Evolutionary conservation across 53 echinoderm and acorn worm species (phyloP).

Genomic region (Echinometra lucunter): DNA sequence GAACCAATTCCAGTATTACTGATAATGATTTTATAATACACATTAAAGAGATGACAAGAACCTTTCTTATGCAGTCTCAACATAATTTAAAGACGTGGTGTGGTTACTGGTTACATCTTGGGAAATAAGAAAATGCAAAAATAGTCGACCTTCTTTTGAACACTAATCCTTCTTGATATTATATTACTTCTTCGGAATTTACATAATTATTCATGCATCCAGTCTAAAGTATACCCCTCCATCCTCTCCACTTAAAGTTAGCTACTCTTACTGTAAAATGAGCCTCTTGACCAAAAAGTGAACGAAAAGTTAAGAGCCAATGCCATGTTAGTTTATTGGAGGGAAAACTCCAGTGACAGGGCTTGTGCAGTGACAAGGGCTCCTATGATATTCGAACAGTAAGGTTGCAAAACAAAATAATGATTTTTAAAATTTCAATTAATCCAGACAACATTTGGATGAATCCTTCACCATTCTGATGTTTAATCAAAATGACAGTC

Average conservation of each 20-base stretch:
- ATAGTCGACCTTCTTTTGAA: not conserved
- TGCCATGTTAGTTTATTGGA: not conserved
- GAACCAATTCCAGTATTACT: too few relatives aligned
- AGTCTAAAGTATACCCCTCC: not conserved
- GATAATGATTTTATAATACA: too few relatives aligned
- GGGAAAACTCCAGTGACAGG: not conserved
- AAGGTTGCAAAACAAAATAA: not conserved
- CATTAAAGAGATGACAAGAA: too few relatives aligned
- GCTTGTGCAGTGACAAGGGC: not conserved
- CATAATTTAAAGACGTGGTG: too few relatives aligned
- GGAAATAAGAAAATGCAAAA: not conserved
- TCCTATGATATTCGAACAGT: not conserved
- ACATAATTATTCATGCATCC: not conserved
- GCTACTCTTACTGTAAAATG: too few relatives aligned
- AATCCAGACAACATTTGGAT: not conserved
- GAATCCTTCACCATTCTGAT: constrained; percentile 10
- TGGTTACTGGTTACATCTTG: not conserved
- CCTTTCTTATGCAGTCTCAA: too few relatives aligned
- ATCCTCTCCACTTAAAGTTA: too few relatives aligned
- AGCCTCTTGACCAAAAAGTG: too few relatives aligned
- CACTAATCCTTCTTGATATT: not conserved
- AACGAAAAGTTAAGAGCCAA: not conserved
- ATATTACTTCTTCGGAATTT: not conserved
- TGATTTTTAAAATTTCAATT: not conserved
- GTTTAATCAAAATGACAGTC: constrained; percentile 21